Evolutionary conservation across 1,140 invertebrate genomes (phyloP), one percentile per base, ranked within the genome.

Genomic region (Onthophagus taurus): DNA sequence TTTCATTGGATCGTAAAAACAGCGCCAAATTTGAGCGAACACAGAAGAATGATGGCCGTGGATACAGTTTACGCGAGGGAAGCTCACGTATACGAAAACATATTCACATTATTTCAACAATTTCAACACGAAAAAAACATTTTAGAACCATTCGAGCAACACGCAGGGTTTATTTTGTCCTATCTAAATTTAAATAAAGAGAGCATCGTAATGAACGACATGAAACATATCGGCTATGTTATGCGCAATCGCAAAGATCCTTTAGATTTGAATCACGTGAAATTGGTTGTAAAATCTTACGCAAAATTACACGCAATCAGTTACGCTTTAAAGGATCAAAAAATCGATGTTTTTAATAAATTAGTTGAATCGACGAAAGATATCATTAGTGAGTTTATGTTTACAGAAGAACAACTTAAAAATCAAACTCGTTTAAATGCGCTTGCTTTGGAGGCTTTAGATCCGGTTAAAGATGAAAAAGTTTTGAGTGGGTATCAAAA

Each of bases 291-390:
- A 17, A 57, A 64, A 44, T 63, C 61, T n/a, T 65, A 76, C 50
- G 75, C 65, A 6, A 67, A 64, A 36, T 64, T 72, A 9, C 76
- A 78, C 57, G 73, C 72, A 0, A 37, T 70, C 0, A 71, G 71
- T 0, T 64, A 70, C 46, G 69, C 68, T 1, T 52, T 74, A 17
- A 69, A 68, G 42, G 48, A 64, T 20, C 59, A 63, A 31, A 52
- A 67, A 23, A 55, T 56, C 6, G 54, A 61, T 4, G 42, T 48
- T 2, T 69, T 64, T 43, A 26, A 52, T 6, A 19, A 51, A 31
- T 8, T 59, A 23, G 37, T 24, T n/a, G 37, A 29, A 26, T n/a
- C 5, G 1, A 18, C 20, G 3, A 21, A 8, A 2, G 20, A 23
- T 3, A 2, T 7, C 1, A 8, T 39, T 29, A 39, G 21, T 20